phyloP scores from a whole-genome alignment of 2,888 invertebrate species.

The Metallyticus violacea region DNA sequence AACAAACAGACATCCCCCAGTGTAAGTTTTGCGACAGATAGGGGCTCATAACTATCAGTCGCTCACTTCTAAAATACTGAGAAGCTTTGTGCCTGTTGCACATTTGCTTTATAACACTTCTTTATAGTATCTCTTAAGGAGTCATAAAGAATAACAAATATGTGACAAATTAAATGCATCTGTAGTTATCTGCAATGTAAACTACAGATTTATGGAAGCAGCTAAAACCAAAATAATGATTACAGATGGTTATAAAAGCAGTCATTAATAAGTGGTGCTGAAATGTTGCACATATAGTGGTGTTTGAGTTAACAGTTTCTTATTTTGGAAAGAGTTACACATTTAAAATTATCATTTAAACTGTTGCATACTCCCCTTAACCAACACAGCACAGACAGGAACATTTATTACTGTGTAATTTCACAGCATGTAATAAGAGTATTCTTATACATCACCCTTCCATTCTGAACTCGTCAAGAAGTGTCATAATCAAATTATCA shows the following conservation, averaged over 20 bases:
- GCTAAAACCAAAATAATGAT: neutral
- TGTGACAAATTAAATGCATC: neutral
- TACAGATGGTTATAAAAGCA: neutral
- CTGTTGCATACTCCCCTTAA: neutral
- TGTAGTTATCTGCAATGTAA: neutral
- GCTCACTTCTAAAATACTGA: neutral
- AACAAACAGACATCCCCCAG: neutral
- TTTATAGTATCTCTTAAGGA: too few relatives aligned
- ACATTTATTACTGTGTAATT: neutral
- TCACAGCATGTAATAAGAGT: neutral
- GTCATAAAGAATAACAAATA: neutral
- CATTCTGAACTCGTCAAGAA: neutral
- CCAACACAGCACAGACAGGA: neutral
- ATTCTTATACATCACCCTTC: neutral
- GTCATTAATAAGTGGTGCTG: neutral
- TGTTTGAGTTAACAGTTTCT: too few relatives aligned
- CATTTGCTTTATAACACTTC: neutral
- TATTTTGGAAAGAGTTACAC: neutral
- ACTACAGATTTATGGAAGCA: neutral
- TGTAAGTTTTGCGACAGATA: neutral
- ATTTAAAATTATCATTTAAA: neutral
- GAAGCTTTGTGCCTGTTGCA: too few relatives aligned
- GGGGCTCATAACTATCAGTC: neutral
- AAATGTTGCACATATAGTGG: too few relatives aligned
- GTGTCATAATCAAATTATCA: neutral